These are phyloP conservation scores for Petrocephalus zakoni DNA, from an alignment of 2,113 vertebrate species.

Conservation along the genomic window DNA sequence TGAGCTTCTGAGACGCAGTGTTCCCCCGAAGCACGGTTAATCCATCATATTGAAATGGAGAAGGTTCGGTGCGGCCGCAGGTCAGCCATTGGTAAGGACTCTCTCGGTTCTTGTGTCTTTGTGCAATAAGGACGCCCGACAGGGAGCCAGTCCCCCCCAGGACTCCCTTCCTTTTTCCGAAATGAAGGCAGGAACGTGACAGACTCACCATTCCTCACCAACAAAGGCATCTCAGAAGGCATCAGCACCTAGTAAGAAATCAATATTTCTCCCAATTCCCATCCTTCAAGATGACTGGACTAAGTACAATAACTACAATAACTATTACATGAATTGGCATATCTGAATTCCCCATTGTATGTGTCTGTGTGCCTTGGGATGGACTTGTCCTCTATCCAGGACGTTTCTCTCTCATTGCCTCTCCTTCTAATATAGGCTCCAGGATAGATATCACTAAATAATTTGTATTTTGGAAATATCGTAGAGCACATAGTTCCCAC, in stretches of 20 bases:
- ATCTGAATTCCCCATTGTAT: not conserved
- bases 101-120: not conserved
- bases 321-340: not conserved
- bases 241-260: not conserved
- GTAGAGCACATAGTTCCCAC: too few species aligned
- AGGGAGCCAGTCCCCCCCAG: not conserved
- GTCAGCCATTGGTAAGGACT: not conserved
- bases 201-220: not conserved
- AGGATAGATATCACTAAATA: too few species aligned
- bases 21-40: not conserved
- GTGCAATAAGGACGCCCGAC: not conserved
- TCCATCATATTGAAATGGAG: not conserved
- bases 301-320: too few species aligned
- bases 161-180: too few species aligned
- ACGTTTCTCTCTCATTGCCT: too few species aligned
- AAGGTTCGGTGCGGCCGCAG: not conserved
- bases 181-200: not conserved
- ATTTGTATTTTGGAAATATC: too few species aligned
- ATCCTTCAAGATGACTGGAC: not conserved
- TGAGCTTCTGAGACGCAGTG: not conserved
- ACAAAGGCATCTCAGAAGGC: not conserved
- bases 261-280: not conserved
- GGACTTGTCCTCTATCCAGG: too few species aligned
- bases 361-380: too few species aligned
- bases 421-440: too few species aligned